phyloP scores from a whole-genome alignment of 2,888 invertebrate genomes.

The Euproctis similis region DNA sequence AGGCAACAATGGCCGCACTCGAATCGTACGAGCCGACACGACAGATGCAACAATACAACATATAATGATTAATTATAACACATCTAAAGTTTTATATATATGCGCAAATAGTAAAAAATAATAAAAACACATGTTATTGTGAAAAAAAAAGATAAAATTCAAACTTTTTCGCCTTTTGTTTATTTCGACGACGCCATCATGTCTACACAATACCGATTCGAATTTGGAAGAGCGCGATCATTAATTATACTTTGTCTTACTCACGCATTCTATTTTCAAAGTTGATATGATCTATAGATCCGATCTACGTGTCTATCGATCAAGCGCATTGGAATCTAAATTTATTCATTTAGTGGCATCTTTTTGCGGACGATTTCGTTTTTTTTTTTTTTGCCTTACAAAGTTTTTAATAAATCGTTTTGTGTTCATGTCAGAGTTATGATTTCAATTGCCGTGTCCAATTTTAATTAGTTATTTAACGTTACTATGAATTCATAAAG shows the following conservation, averaged over 20 bases:
- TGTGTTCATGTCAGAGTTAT: constrained; percentile 39
- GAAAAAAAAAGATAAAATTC: constrained; percentile 55
- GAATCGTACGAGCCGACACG: constrained; percentile 50
- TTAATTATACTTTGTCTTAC: constrained; percentile 77
- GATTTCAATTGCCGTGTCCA: constrained; percentile 42
- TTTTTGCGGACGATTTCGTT: constrained; percentile 68
- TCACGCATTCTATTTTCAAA: constrained; percentile 73
- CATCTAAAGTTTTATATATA: constrained; percentile 62
- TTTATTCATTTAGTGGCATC: constrained; percentile 71
- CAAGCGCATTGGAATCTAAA: constrained; percentile 68
- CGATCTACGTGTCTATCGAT: constrained; percentile 73
- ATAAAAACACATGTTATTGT: constrained; percentile 33
- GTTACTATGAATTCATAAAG: too few relatives aligned
- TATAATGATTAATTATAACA: constrained; percentile 63
- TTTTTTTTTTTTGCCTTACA: constrained; percentile 54
- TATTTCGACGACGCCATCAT: constrained; percentile 71
- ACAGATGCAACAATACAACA: constrained; percentile 67
- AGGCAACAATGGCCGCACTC: constrained; percentile 51
- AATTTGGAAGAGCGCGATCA: constrained; percentile 68
- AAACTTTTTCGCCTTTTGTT: constrained; percentile 72
- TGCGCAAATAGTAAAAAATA: too few relatives aligned
- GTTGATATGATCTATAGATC: constrained; percentile 74
- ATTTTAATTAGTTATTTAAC: constrained; percentile 33
- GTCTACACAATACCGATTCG: constrained; percentile 72
- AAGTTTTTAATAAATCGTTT: constrained; percentile 43